Conservation (phyloP, 2,888 invertebrate species). For the Heliconius ethilla region DNA sequence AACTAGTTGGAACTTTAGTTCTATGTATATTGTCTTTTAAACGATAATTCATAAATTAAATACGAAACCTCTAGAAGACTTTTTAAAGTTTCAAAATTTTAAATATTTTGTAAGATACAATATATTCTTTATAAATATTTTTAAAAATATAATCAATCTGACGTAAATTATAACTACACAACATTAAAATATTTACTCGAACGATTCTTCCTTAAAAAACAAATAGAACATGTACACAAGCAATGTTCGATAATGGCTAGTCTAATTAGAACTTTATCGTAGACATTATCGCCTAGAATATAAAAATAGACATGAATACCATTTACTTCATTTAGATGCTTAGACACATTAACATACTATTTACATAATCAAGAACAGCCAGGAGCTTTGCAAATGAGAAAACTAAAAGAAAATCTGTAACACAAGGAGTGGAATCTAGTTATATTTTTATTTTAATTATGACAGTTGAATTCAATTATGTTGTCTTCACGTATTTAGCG, state of each 20-base stretch:
- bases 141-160: too few species aligned
- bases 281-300: constrained; percentile 2
- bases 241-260: background rate
- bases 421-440: background rate
- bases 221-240: background rate
- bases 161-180: background rate
- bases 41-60: too few species aligned
- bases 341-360: background rate
- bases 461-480: background rate
- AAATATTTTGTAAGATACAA: too few species aligned
- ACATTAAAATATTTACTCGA: background rate
- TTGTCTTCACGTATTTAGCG: background rate
- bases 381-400: background rate
- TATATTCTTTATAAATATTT: too few species aligned
- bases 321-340: constrained; percentile 5
- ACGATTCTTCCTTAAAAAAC: background rate
- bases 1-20: too few species aligned
- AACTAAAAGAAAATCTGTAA: background rate
- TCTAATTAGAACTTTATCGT: background rate
- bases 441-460: background rate
- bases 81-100: too few species aligned
- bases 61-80: too few species aligned
- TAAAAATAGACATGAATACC: background rate
- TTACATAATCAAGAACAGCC: background rate
- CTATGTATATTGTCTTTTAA: too few species aligned